Percentiles rank a stretch among this genome's conserved stretches.
These are phyloP conservation scores for Indri indri DNA, from an alignment of 2,113 vertebrate species.

Conservation along the genomic window DNA sequence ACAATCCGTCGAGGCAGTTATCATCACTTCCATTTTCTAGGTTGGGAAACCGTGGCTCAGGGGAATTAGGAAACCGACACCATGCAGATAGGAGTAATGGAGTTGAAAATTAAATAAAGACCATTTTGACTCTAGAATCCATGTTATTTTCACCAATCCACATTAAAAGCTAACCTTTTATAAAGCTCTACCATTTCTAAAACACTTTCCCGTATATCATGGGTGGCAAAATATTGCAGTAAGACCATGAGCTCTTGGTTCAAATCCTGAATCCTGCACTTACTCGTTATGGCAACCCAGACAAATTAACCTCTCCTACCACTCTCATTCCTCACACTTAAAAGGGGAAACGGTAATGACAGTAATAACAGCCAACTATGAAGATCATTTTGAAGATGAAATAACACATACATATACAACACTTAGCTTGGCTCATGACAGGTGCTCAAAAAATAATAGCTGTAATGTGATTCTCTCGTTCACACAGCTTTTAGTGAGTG, in stretches of 20 bases:
- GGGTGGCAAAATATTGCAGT: not conserved
- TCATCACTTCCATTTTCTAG: not conserved
- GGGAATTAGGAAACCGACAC: not conserved
- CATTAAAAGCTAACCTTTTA: not conserved
- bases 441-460: not conserved
- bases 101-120: not conserved
- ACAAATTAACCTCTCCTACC: not conserved
- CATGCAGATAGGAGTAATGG: not conserved
- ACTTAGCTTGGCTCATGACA: not conserved
- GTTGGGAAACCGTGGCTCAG: not conserved
- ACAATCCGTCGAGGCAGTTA: not conserved
- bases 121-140: not conserved
- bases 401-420: not conserved
- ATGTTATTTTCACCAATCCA: not conserved
- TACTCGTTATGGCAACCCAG: not conserved
- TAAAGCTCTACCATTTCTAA: not conserved
- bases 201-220: not conserved
- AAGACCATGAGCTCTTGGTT: not conserved
- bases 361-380: not conserved
- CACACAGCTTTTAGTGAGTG: not conserved
- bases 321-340: not conserved
- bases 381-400: not conserved
- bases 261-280: not conserved
- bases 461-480: not conserved
- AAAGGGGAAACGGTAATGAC: not conserved